phyloP scores from a whole-genome alignment of 2,797 vertebrate species.

The Myotis planiceps region DNA sequence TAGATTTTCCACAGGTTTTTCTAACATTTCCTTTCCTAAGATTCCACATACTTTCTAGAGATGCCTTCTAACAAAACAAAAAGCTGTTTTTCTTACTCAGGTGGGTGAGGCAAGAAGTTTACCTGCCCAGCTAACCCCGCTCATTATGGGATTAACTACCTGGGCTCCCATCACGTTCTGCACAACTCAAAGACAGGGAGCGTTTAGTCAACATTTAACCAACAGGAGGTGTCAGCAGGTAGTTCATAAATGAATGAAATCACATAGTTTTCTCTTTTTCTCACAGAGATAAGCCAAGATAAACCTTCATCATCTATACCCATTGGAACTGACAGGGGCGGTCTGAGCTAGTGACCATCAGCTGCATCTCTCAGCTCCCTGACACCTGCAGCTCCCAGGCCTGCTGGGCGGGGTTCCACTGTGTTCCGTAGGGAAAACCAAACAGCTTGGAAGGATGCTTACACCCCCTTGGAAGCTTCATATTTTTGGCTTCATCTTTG shows the following conservation, averaged over 20 bases:
- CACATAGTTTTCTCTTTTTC: neutral
- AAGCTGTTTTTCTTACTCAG: neutral
- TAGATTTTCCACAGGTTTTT: neutral
- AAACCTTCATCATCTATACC: too few relatives aligned
- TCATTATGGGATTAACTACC: neutral
- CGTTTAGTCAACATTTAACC: neutral
- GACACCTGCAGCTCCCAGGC: neutral
- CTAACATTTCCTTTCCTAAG: neutral
- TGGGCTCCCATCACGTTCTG: neutral
- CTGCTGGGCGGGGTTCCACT: neutral
- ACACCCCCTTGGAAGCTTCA: conserved; percentile 91
- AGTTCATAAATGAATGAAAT: neutral
- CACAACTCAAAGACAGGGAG: neutral
- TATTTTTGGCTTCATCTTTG: conserved; percentile 89
- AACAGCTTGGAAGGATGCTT: conserved; percentile 77
- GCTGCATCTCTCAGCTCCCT: fast-evolving
- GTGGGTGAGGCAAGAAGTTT: too few relatives aligned
- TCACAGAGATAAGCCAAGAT: neutral
- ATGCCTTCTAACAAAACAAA: neutral
- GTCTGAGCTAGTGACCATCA: too few relatives aligned
- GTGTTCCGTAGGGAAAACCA: neutral
- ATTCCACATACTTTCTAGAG: neutral
- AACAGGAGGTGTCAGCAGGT: neutral
- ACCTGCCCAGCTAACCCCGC: neutral
- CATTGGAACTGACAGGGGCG: fast-evolving